These are phyloP conservation scores for Megastigmus dorsalis DNA, from an alignment of 2,888 invertebrate genomes.

Conservation along the genomic window DNA sequence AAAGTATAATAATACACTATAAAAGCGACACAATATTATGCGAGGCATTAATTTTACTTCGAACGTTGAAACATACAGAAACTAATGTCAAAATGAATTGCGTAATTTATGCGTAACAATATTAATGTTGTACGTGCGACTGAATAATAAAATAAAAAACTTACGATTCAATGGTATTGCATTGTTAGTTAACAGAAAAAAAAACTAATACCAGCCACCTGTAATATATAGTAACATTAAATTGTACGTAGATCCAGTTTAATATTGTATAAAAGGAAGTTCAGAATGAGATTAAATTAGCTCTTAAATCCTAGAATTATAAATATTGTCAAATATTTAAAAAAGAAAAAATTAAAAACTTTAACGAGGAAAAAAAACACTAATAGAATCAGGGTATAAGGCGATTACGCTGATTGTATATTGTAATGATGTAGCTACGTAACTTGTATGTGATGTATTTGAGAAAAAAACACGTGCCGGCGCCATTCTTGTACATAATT, in stretches of 20 bases:
- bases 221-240: constrained; percentile 20
- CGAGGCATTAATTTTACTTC: constrained; percentile 14
- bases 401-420: constrained; percentile 28
- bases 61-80: constrained; percentile 18
- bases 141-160: constrained; percentile 13
- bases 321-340: constrained; percentile 24
- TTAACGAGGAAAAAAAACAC: constrained; percentile 4
- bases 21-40: neutral
- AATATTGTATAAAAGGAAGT: constrained; percentile 23
- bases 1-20: neutral
- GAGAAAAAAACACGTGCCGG: constrained; percentile 10
- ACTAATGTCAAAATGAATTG: constrained; percentile 24
- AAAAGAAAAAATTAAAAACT: constrained; percentile 4
- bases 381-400: constrained; percentile 38
- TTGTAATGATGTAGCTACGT: constrained; percentile 7
- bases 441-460: constrained; percentile 31
- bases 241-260: constrained; percentile 4
- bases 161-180: constrained; percentile 14
- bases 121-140: constrained; percentile 36
- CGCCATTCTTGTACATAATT: constrained; percentile 31
- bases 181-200: neutral
- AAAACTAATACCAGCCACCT: neutral
- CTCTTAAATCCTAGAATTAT: constrained; percentile 17
- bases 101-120: constrained; percentile 37
- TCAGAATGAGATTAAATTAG: constrained; percentile 10